Base-by-base conservation (phyloP, 2,797 vertebrate species). In the Paedocypris micromegethes region DNA sequence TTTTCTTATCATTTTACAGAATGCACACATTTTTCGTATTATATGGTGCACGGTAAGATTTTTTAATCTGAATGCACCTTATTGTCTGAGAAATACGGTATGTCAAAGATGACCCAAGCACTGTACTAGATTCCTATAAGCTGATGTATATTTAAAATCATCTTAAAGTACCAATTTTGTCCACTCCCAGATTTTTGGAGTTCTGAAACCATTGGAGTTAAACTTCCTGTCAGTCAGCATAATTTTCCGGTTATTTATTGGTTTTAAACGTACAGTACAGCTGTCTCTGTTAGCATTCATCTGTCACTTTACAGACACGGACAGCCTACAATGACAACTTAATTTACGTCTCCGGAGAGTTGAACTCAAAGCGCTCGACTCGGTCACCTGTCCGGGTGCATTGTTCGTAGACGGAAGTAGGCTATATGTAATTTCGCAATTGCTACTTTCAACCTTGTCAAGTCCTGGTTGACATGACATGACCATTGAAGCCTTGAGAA, bases 321-420 rank as follows among this genome's bases (percentile, higher is more conserved):
- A 57, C 43, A 46, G 43, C 57, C 38, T 37, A 23, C 23, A 23
- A 51, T 62, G 68, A 63, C 59, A 70, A 7, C 58, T 54, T 69
- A 57, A 64, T 64, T 50, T 39, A 41, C 37, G 9, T 38, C 41
- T 64, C 5, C n/a, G 0, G 41, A 46, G 41, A 64, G 6, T 37
- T 51, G 41, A 57, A 58, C 63, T 38, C 37, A 70, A 58, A 51
- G 53, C 6, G 6, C 41, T 63, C 39, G 46, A 39, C 42, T 58
- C 6, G 37, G n/a, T 46, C 54, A 64, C 54, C 60, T 57, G 40
- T 38, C 55, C 47, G 56, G 51, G 59, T 57, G 41, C 67, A 60
- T 61, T 70, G 57, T 58, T 74, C 40, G 40, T 55, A 48, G 68
- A 9, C 50, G n/a, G 68, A 58, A 64, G 39, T 52, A 50, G 3